A percentile compares a stretch with the other conserved stretches of the same genome.
Conservation (phyloP, 2,113 vertebrate genomes). For the Cephalophus harveyi region DNA sequence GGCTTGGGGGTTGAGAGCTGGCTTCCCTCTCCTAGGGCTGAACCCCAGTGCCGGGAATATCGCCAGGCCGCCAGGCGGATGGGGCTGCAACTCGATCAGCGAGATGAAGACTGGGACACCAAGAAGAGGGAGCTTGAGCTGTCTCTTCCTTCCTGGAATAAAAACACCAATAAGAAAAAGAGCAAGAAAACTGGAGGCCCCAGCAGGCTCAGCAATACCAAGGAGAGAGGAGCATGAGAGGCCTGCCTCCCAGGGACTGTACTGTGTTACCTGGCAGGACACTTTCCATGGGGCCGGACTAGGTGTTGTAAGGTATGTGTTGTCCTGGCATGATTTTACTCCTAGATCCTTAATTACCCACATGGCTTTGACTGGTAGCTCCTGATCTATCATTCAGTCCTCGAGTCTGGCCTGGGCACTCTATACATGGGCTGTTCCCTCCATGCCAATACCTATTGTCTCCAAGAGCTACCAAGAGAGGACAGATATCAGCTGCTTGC, state of each 20-base stretch:
- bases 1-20: not conserved
- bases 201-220: not conserved
- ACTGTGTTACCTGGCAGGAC: not conserved
- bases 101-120: slow-evolving; percentile 87
- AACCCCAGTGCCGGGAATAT: slow-evolving; percentile 81
- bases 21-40: slow-evolving; percentile 82
- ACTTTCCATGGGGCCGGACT: not conserved
- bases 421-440: not conserved
- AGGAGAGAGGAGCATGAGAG: not conserved
- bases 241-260: accelerated
- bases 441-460: not conserved
- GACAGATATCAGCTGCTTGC: not conserved
- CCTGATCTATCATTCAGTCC: not conserved
- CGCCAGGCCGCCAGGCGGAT: slow-evolving; percentile 67
- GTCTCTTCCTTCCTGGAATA: not conserved
- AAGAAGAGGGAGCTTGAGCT: slow-evolving; percentile 76
- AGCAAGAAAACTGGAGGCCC: not conserved
- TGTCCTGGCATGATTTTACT: not conserved
- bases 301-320: not conserved
- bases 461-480: not conserved
- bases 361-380: not conserved
- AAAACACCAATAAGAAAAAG: not conserved
- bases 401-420: not conserved
- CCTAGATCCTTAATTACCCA: not conserved
- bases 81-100: slow-evolving; percentile 82